Base-by-base conservation (phyloP, 2,888 invertebrate species). In the Lathronympha strigana region DNA sequence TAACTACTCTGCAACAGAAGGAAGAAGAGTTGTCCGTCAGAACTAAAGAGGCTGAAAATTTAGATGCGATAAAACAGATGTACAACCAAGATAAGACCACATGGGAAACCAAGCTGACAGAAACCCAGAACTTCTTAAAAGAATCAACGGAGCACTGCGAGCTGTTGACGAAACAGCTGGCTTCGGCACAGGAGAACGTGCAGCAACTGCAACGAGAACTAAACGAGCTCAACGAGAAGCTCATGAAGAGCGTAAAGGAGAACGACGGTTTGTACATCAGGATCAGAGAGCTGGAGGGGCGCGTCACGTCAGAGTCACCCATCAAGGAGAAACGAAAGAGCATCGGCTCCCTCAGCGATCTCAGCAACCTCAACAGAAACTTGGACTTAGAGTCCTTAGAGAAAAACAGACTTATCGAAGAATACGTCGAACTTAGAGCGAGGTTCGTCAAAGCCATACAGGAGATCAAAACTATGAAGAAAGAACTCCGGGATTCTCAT, bases 391-490 rank as follows among this genome's bases (percentile, higher is more conserved):
- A 95, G 73, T 92, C 94, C 13, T 87, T 97, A 72, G 96, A 96
- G 77, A 95, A 95, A 71, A 95, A 95, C 74, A 95, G 94, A 75
- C 88, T 97, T 60, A 95, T 96, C 72, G 97, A 97, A 75, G 96
- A 97, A 78, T 97, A 96, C 80, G 93, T 94, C 43, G 96, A 97
- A 76, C 85, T 97, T 66, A 93, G 95, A 68, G 93, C 93, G 50
- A 93, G 97, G 63, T 97, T 97, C 78, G 95, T 96, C 74, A 96
- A 96, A 80, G 97, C 97, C 0, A 95, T 97, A 17, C 93, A 95
- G 71, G 97, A 97, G 89, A 97, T 97, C 58, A 93, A 95, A 76
- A 95, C 95, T 0, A 95, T 97, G 94, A 96, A 97, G 74, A 93
- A 95, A 47, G 96, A 97, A 78, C 88, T 97, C 0, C 94, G 95